Percentiles rank a stretch among this genome's conserved stretches.
phyloP scores from a whole-genome alignment of 2,888 invertebrate species.

The Nowickia ferox region DNA sequence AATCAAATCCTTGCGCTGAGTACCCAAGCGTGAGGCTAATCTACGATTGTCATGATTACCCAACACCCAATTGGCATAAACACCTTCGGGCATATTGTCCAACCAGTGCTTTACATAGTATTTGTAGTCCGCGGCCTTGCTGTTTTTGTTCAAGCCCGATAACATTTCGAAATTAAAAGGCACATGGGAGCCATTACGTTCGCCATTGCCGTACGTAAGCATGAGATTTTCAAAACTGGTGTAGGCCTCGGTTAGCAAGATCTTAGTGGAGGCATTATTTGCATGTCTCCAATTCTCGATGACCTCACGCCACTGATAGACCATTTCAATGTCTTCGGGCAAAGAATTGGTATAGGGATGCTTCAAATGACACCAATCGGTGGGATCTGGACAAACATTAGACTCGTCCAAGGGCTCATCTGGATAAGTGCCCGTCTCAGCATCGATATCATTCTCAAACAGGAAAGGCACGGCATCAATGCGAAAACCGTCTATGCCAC shows the following conservation, averaged over 20 bases:
- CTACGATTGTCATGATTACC: conserved; percentile 91
- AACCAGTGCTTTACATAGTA: conserved; percentile 84
- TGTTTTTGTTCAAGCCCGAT: conserved; percentile 70
- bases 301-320: conserved; percentile 86
- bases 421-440: conserved; percentile 77
- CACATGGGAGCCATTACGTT: conserved; percentile 85
- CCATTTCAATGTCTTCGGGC: conserved; percentile 85
- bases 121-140: conserved; percentile 74
- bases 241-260: conserved; percentile 87
- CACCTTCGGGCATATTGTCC: conserved; percentile 85
- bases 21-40: conserved; percentile 88
- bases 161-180: conserved; percentile 87
- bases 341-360: conserved; percentile 86
- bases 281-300: conserved; percentile 83
- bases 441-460: conserved; percentile 77
- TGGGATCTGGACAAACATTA: conserved; percentile 82
- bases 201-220: conserved; percentile 85
- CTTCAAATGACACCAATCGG: conserved; percentile 84
- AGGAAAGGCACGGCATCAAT: conserved; percentile 86
- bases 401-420: conserved; percentile 86
- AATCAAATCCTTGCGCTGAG: conserved; percentile 88
- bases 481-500: conserved; percentile 90
- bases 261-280: conserved; percentile 76
- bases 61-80: conserved; percentile 87
- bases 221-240: conserved; percentile 85